phyloP scores from a whole-genome alignment of 2,888 invertebrate genomes.

The Cenopis cana region DNA sequence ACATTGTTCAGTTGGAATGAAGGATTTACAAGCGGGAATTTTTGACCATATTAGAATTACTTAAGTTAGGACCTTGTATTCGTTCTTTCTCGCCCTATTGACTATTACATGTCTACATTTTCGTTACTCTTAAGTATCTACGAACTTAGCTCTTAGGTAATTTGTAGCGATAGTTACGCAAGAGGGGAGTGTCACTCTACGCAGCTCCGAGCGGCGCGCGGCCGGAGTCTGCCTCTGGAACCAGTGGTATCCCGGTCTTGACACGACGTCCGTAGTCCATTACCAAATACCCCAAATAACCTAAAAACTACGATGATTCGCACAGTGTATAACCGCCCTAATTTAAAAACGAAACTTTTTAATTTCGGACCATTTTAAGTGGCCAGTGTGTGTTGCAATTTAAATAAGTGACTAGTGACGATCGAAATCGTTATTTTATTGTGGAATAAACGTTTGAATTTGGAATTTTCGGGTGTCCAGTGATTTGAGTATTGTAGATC shows the following conservation, averaged over 20 bases:
- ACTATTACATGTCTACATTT: background rate
- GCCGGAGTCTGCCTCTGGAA: constrained; percentile 77
- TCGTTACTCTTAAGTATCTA: background rate
- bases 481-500: constrained; percentile 11
- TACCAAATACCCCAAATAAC: constrained; percentile 21
- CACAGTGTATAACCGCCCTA: constrained; percentile 3
- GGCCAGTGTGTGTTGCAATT: constrained; percentile 57
- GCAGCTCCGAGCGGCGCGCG: constrained; percentile 73
- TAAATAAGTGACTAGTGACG: constrained; percentile 29
- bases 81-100: background rate
- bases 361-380: constrained; percentile 61
- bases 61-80: background rate
- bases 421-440: constrained; percentile 27
- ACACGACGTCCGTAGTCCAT: constrained; percentile 52
- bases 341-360: constrained; percentile 51
- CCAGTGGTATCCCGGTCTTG: constrained; percentile 71
- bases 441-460: constrained; percentile 20
- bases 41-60: background rate
- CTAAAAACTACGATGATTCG: constrained; percentile 30
- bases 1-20: background rate
- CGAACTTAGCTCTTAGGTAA: constrained; percentile 4
- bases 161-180: constrained; percentile 71
- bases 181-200: constrained; percentile 74
- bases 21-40: background rate
- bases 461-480: constrained; percentile 22